phyloP scores from a whole-genome alignment of 2,888 invertebrate species.

The Parnassius apollo region DNA sequence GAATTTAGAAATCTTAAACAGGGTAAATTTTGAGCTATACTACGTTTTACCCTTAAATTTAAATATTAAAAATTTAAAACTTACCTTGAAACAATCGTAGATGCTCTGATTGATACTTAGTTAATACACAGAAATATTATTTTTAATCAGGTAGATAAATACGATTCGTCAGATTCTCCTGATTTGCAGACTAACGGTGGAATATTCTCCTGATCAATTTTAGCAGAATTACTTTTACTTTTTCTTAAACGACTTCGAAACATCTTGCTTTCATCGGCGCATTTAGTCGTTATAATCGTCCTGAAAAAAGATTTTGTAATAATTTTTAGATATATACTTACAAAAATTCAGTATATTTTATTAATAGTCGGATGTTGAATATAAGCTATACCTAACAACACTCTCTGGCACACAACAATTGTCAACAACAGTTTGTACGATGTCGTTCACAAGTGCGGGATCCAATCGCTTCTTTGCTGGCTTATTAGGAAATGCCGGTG shows the following conservation, averaged over 20 bases:
- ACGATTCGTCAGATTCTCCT: conserved; percentile 36
- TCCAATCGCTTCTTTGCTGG: conserved; percentile 68
- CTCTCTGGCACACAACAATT: conserved; percentile 53
- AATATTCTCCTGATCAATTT: conserved; percentile 42
- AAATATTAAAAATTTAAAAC: no score
- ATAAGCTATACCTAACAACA: conserved; percentile 45
- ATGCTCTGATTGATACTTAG: no score
- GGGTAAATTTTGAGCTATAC: no score
- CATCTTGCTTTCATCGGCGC: conserved; percentile 83
- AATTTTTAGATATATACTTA: conserved; percentile 21
- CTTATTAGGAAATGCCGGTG: conserved; percentile 71
- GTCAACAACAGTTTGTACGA: conserved; percentile 73
- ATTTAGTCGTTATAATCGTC: conserved; percentile 67
- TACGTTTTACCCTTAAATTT: no score
- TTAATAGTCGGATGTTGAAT: not conserved
- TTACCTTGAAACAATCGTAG: no score
- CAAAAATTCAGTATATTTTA: no score
- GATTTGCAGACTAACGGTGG: conserved; percentile 35
- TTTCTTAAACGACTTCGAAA: conserved; percentile 50
- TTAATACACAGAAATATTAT: no score
- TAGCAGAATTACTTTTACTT: conserved; percentile 19
- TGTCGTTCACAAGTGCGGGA: conserved; percentile 69
- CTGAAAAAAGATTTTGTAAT: conserved; percentile 39
- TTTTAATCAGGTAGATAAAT: conserved; percentile 27
- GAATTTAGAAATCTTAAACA: no score